Conservation (phyloP, 1,140 invertebrate genomes). For the Gonatopus flavifemur region DNA sequence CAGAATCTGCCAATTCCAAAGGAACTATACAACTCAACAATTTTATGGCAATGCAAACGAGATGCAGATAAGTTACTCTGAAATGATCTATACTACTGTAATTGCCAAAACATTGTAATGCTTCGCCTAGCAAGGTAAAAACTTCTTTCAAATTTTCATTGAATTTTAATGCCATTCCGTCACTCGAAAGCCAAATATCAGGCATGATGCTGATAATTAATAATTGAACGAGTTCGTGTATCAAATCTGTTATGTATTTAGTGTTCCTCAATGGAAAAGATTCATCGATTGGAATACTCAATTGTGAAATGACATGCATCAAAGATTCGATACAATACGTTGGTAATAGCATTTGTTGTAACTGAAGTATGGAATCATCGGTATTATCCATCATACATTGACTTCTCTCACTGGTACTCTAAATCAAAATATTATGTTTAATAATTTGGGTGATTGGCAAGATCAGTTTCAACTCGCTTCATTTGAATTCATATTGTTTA, state of each 20-base stretch:
- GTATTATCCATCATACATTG: conserved; percentile 34
- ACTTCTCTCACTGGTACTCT: conserved; percentile 37
- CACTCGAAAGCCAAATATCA: conserved; percentile 44
- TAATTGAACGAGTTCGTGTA: conserved; percentile 41
- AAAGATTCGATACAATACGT: conserved; percentile 58
- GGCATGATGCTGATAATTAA: conserved; percentile 42
- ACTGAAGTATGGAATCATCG: conserved; percentile 47
- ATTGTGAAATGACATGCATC: conserved; percentile 41
- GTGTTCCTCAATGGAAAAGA: conserved; percentile 32
- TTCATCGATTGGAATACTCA: conserved; percentile 33
- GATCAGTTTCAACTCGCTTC: no score
- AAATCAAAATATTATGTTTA: conserved; percentile 14
- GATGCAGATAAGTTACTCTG: conserved; percentile 42
- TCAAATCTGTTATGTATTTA: conserved; percentile 36
- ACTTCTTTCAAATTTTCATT: conserved; percentile 40
- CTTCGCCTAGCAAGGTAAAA: conserved; percentile 39
- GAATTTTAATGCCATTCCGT: conserved; percentile 37
- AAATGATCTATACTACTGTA: conserved; percentile 35
- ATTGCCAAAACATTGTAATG: conserved; percentile 38
- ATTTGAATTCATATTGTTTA: background rate
- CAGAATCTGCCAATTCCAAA: conserved; percentile 40
- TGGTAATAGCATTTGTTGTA: conserved; percentile 57
- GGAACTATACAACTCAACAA: conserved; percentile 43
- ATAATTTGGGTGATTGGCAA: background rate
- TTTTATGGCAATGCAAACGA: conserved; percentile 36